These are phyloP conservation scores for Siderastrea siderea DNA, from an alignment of 92 coral and sea anemone species.

Conservation along the genomic window DNA sequence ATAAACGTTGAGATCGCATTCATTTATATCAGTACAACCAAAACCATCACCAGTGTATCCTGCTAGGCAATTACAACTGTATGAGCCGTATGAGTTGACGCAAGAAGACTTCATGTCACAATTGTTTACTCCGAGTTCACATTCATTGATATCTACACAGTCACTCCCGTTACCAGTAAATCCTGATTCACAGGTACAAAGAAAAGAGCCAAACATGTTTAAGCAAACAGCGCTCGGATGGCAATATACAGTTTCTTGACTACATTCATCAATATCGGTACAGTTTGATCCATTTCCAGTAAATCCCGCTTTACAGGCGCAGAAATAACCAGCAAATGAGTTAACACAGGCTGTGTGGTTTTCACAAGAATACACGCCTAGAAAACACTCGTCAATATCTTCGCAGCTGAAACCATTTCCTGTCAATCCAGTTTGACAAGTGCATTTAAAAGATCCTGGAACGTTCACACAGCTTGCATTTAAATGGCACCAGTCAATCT, in stretches of 20 bases:
- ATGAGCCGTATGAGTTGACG: conserved; percentile 49
- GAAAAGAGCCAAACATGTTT: conserved; percentile 35
- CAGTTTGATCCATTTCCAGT: conserved; percentile 53
- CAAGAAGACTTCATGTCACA: conserved; percentile 56
- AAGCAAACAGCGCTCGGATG: conserved; percentile 31
- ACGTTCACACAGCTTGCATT: conserved; percentile 27
- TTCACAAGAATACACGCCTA: not conserved
- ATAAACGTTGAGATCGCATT: conserved; percentile 7
- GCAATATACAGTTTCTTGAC: conserved; percentile 20
- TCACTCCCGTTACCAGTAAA: conserved; percentile 48
- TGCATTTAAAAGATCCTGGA: conserved; percentile 20
- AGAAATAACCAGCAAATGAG: conserved; percentile 25
- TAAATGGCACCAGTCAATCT: conserved; percentile 6
- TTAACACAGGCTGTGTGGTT: conserved; percentile 36
- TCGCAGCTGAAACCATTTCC: conserved; percentile 35
- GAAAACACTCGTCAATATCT: conserved; percentile 40
- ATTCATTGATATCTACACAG: conserved; percentile 73
- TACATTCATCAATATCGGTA: conserved; percentile 54
- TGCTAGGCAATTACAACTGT: conserved; percentile 45
- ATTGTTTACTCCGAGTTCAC: conserved; percentile 16
- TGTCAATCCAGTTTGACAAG: conserved; percentile 34
- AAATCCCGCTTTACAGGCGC: conserved; percentile 57
- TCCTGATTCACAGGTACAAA: conserved; percentile 39
- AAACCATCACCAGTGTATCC: conserved; percentile 50
- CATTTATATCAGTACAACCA: conserved; percentile 36